Percentiles rank a stretch among this genome's conserved stretches.
Conservation (phyloP, 2,113 vertebrate genomes). For the Solenodon paradoxus region DNA sequence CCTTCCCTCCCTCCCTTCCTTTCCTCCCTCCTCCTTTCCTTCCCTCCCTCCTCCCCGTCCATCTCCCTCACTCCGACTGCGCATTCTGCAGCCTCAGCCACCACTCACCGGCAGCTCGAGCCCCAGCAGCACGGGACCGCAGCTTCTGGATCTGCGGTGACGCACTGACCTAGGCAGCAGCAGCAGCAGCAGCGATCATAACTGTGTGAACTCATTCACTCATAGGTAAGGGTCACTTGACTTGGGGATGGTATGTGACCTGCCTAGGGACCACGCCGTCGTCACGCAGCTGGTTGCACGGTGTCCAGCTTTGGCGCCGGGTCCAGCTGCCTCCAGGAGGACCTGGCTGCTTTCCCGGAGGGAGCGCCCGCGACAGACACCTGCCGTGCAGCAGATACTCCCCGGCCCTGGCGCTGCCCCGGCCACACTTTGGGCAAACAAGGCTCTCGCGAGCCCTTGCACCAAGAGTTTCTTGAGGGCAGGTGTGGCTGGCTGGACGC, state of each 20-base stretch:
- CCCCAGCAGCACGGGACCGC: rapidly evolving
- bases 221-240: too few species aligned
- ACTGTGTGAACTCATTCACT: too few species aligned
- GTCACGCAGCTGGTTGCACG: too few species aligned
- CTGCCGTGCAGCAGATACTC: too few species aligned
- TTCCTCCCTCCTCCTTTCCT: not conserved
- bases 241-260: not conserved
- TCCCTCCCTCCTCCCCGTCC: rapidly evolving
- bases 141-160: too few species aligned
- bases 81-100: not conserved
- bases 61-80: too few species aligned
- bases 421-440: rapidly evolving
- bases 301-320: not conserved
- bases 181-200: rapidly evolving
- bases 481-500: too few species aligned
- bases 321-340: not conserved
- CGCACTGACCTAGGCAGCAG: rapidly evolving
- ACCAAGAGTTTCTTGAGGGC: not conserved
- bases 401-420: not conserved
- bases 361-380: not conserved
- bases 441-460: rapidly evolving
- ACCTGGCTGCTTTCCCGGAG: not conserved
- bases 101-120: rapidly evolving
- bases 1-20: too few species aligned
- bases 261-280: rapidly evolving